phyloP scores from a whole-genome alignment of 2,113 vertebrate species.

The Lophura nycthemera region DNA sequence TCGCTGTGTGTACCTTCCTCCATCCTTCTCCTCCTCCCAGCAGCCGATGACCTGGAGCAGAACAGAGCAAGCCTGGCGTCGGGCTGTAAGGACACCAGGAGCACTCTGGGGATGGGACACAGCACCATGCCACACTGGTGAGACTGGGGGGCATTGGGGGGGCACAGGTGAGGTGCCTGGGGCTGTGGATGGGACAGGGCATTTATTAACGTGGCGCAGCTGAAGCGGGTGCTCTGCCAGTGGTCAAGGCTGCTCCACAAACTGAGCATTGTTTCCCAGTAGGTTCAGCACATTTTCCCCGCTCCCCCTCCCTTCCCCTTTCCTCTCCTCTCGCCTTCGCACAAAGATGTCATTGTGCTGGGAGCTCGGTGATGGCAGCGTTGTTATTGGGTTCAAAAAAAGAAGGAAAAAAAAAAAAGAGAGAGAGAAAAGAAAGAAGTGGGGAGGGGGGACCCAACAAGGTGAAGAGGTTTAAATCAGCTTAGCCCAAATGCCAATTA shows the following conservation, averaged over 20 bases:
- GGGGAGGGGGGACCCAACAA: slow-evolving; percentile 37
- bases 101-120: neutral
- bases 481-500: slow-evolving; percentile 90
- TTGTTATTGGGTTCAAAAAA: slow-evolving; percentile 57
- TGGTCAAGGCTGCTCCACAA: slow-evolving; percentile 67
- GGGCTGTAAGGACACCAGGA: neutral
- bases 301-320: slow-evolving; percentile 15
- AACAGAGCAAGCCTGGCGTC: accelerated
- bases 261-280: slow-evolving; percentile 64
- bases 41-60: neutral
- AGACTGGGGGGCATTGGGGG: neutral
- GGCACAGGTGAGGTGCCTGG: neutral
- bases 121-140: neutral
- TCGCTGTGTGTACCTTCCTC: neutral
- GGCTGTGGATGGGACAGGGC: neutral
- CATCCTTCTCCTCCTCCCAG: neutral
- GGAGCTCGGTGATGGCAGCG: slow-evolving; percentile 37
- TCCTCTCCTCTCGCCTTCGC: slow-evolving; percentile 49
- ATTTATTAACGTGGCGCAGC: slow-evolving; percentile 47
- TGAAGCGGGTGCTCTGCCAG: slow-evolving; percentile 58
- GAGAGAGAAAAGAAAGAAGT: slow-evolving; percentile 36
- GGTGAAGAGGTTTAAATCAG: slow-evolving; percentile 86
- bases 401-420: neutral
- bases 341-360: slow-evolving; percentile 76
- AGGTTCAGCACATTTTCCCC: slow-evolving; percentile 49